phyloP scores from a whole-genome alignment of 2,797 vertebrate genomes.

The Nothura maculosa region DNA sequence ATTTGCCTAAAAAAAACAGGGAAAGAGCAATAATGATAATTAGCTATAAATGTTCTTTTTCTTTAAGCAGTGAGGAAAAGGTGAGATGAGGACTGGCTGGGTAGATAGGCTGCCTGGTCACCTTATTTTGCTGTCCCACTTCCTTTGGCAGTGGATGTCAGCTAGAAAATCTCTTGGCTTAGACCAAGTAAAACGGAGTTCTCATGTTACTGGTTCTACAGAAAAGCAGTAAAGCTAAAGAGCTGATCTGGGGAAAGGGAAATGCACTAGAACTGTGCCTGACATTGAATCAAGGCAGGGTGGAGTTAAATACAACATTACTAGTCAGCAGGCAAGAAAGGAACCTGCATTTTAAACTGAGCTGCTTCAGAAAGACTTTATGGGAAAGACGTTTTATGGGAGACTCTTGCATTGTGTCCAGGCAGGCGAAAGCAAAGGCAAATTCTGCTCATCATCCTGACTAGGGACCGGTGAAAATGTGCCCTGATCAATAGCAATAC shows the following conservation, averaged over 20 bases:
- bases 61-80: background rate
- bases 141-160: background rate
- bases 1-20: conserved; percentile 74
- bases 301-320: background rate
- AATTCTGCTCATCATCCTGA: background rate
- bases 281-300: background rate
- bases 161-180: background rate
- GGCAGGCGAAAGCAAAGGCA: background rate
- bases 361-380: background rate
- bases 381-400: background rate
- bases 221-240: background rate
- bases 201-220: background rate
- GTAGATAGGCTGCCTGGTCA: background rate
- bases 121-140: background rate
- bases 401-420: background rate
- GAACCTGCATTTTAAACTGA: background rate
- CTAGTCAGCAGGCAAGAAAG: background rate
- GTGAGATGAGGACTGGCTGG: background rate
- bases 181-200: background rate
- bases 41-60: background rate
- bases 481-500: background rate
- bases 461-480: background rate
- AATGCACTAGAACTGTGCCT: background rate
- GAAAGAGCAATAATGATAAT: background rate
- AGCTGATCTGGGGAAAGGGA: background rate